Conservation (phyloP, 1,140 invertebrate genomes). For the Musca domestica region DNA sequence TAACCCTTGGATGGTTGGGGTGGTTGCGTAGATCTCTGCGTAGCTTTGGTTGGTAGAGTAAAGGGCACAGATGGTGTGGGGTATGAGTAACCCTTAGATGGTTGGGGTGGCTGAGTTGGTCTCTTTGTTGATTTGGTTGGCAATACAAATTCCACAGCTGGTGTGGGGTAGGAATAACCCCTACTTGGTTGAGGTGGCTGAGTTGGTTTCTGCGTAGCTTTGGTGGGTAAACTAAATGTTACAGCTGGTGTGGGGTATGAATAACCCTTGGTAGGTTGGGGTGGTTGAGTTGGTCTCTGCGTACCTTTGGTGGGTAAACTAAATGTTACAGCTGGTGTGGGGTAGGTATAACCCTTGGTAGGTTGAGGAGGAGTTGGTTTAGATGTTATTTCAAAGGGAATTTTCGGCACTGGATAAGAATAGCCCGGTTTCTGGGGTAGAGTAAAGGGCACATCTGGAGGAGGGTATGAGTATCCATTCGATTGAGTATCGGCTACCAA, state of each 20-base stretch:
- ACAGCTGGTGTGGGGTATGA: constrained; percentile 9
- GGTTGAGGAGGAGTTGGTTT: too few relatives aligned
- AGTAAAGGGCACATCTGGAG: not conserved
- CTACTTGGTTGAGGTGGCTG: not conserved
- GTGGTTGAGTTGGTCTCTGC: too few relatives aligned
- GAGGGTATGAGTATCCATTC: constrained; percentile 1
- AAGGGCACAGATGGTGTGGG: too few relatives aligned
- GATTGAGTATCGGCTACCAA: not conserved
- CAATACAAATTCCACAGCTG: too few relatives aligned
- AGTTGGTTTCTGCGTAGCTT: too few relatives aligned
- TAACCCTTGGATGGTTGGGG: not conserved
- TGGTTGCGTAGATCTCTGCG: not conserved
- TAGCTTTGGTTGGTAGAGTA: too few relatives aligned
- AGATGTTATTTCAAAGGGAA: not conserved
- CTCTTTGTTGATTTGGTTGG: not conserved
- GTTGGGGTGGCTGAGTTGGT: constrained; percentile 2
- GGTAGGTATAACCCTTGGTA: constrained; percentile 22
- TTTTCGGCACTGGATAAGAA: not conserved
- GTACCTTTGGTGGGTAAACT: too few relatives aligned
- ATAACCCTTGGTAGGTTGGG: too few relatives aligned
- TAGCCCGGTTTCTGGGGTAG: not conserved
- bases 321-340: not conserved
- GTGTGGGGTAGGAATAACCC: constrained; percentile 25
- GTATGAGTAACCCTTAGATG: constrained; percentile 19
- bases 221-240: too few relatives aligned